Conservation (phyloP, 2,113 vertebrate species). For the Tetrao urogallus region DNA sequence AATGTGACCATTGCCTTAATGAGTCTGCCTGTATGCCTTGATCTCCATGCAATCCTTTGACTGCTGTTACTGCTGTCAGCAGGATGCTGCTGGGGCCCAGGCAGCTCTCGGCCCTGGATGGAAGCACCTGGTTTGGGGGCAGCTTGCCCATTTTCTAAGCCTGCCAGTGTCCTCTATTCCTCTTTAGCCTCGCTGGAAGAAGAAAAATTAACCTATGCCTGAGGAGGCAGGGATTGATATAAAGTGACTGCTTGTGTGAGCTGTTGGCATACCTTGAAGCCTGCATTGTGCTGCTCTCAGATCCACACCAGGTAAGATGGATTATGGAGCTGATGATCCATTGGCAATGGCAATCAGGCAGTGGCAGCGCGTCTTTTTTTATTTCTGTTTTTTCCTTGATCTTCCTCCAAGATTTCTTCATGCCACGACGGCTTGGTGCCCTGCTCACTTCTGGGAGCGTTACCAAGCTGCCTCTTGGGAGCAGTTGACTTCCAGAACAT, state of each 20-base stretch:
- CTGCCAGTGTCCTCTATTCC: not conserved
- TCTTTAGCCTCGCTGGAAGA: not conserved
- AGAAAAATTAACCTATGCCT: not conserved
- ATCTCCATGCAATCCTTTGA: not conserved
- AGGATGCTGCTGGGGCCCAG: not conserved
- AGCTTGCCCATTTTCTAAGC: not conserved
- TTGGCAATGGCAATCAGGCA: too few species aligned
- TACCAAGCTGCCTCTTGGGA: not conserved
- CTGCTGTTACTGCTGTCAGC: not conserved
- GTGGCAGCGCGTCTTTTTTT: not conserved
- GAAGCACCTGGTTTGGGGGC: too few species aligned
- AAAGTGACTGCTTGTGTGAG: fast-evolving
- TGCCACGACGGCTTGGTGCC: not conserved
- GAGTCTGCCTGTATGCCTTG: not conserved
- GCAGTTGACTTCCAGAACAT: not conserved
- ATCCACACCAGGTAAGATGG: not conserved
- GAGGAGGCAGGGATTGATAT: not conserved
- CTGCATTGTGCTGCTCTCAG: not conserved
- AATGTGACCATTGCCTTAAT: not conserved
- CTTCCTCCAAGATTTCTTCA: not conserved
- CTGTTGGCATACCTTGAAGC: not conserved
- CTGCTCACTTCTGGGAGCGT: not conserved
- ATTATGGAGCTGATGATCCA: not conserved
- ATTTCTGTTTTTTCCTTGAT: not conserved
- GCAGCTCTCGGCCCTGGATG: too few species aligned